Evolutionary conservation across 1,140 invertebrate species (phyloP).

Genomic region (Phymorhynchus buccinoides): DNA sequence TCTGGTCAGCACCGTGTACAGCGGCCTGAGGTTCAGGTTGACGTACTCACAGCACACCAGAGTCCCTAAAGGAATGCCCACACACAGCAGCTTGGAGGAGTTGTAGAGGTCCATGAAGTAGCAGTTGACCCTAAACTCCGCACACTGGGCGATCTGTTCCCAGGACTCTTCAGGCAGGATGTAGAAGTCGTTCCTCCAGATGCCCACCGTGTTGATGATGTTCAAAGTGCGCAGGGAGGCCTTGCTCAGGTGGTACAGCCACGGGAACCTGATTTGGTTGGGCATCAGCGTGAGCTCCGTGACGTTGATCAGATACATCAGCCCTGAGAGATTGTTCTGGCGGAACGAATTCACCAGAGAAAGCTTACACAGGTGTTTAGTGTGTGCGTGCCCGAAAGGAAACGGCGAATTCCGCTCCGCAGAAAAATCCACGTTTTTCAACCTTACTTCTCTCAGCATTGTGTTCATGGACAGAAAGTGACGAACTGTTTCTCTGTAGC

Average conservation of each 20-base stretch:
- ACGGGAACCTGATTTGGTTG: background rate
- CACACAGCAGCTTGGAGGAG: background rate
- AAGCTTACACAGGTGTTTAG: background rate
- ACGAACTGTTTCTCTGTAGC: background rate
- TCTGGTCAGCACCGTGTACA: background rate
- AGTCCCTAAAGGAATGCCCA: background rate
- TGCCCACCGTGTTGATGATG: background rate
- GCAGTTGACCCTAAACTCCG: background rate
- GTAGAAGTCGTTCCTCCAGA: background rate
- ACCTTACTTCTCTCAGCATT: background rate
- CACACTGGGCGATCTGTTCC: background rate
- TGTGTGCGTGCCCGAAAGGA: background rate
- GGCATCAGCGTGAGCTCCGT: background rate
- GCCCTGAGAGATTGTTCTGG: background rate
- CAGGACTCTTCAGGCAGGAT: background rate
- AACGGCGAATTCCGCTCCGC: background rate
- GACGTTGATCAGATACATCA: slow-evolving; percentile 30
- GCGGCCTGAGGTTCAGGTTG: background rate
- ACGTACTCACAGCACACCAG: background rate
- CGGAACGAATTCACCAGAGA: slow-evolving; percentile 23
- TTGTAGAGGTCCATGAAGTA: slow-evolving; percentile 4
- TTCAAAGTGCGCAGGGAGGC: slow-evolving; percentile 8
- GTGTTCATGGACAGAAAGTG: background rate
- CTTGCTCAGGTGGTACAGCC: background rate
- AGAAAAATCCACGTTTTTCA: background rate